phyloP scores from a whole-genome alignment of 2,797 vertebrate genomes.

The Cynopterus sphinx region DNA sequence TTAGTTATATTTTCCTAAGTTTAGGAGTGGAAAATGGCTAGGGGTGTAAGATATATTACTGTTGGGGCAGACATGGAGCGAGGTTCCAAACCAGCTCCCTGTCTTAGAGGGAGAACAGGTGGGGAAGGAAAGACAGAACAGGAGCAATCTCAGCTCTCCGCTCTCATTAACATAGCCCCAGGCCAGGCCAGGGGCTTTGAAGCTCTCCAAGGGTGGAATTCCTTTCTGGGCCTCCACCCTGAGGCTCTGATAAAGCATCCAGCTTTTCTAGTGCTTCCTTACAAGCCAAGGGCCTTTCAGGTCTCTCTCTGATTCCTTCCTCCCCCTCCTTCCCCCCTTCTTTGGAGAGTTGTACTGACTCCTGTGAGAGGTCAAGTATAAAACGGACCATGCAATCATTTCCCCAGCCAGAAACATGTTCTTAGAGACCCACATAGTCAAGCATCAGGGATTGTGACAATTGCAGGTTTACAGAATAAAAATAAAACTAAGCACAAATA shows the following conservation, averaged over 20 bases:
- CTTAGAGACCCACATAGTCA: not conserved
- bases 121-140: too few relatives aligned
- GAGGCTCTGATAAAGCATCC: not conserved
- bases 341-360: not conserved
- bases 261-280: not conserved
- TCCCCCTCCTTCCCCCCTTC: not conserved
- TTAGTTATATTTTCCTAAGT: not conserved
- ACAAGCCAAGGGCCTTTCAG: not conserved
- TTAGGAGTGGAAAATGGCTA: not conserved
- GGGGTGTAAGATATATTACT: not conserved
- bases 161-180: not conserved
- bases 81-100: not conserved
- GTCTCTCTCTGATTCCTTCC: not conserved
- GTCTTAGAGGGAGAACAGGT: not conserved
- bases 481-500: slow-evolving; percentile 58
- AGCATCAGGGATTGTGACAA: not conserved
- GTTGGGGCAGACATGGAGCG: not conserved
- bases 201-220: not conserved
- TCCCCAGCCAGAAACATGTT: not conserved
- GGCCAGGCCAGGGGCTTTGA: not conserved
- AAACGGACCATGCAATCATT: not conserved
- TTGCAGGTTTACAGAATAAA: slow-evolving; percentile 53
- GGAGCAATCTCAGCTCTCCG: too few relatives aligned
- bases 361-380: not conserved
- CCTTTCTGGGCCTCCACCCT: not conserved